phyloP scores from a whole-genome alignment of 1,140 invertebrate species.

The Philopotamus ludificatus region DNA sequence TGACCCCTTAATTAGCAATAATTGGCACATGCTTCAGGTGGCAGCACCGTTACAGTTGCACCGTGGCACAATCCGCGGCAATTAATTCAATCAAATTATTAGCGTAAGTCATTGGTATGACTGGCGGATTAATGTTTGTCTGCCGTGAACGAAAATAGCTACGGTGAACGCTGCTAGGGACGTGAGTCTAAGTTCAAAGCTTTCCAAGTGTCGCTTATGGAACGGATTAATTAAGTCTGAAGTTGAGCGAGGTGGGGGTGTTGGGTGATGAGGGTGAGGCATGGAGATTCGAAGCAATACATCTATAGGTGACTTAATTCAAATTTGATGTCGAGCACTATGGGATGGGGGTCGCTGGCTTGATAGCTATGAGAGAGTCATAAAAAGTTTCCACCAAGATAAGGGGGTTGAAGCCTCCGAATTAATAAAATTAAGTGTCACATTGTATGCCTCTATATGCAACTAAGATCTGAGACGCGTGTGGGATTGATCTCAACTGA shows the following conservation, averaged over 20 bases:
- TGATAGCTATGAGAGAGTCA: not conserved
- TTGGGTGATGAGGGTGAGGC: not conserved
- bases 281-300: not conserved
- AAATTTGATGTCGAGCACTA: not conserved
- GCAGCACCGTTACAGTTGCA: too few species aligned
- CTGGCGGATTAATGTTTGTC: slow-evolving; percentile 10
- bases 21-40: too few species aligned
- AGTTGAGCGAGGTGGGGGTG: slow-evolving; percentile 5
- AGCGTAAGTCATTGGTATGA: not conserved
- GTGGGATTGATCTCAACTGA: too few species aligned
- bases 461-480: too few species aligned
- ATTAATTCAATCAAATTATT: slow-evolving; percentile 12
- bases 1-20: too few species aligned
- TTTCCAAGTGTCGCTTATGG: slow-evolving; percentile 33
- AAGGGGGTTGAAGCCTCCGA: not conserved
- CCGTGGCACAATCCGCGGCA: too few species aligned
- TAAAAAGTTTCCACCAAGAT: not conserved
- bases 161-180: slow-evolving; percentile 18
- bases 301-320: not conserved
- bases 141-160: slow-evolving; percentile 12
- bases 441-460: too few species aligned
- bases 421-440: not conserved
- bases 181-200: slow-evolving; percentile 35
- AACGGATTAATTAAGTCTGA: slow-evolving; percentile 38
- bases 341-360: not conserved